Evolutionary conservation across 2,888 invertebrate species (phyloP).

Genomic region (Dascillus cervinus): DNA sequence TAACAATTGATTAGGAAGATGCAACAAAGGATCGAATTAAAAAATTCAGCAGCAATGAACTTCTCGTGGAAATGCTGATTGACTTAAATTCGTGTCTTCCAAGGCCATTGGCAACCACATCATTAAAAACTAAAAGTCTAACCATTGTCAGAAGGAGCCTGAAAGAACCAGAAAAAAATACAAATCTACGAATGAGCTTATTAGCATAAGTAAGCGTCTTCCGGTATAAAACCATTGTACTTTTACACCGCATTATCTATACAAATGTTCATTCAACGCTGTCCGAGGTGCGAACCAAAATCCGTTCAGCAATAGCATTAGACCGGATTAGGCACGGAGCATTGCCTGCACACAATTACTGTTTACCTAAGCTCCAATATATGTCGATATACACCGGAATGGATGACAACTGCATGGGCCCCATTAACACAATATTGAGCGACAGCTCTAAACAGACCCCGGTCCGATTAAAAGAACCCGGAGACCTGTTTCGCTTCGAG

Average conservation of each 20-base stretch:
- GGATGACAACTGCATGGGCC: constrained; percentile 28
- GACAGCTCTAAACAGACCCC: constrained; percentile 13
- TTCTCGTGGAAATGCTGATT: no score
- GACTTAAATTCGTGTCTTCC: no score
- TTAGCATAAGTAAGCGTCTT: constrained; percentile 32
- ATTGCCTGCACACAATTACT: constrained; percentile 38
- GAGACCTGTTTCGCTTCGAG: no score
- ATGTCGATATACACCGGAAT: constrained; percentile 33
- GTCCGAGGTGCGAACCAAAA: constrained; percentile 34
- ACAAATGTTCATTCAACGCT: constrained; percentile 24
- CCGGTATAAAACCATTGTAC: constrained; percentile 32
- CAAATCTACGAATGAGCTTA: constrained; percentile 18
- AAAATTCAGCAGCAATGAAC: no score
- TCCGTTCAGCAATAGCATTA: constrained; percentile 38
- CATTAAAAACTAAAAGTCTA: no score
- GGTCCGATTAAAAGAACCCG: no score
- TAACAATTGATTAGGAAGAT: no score
- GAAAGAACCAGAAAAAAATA: no score
- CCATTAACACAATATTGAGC: constrained; percentile 26
- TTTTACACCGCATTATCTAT: constrained; percentile 28
- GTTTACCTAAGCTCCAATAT: constrained; percentile 39
- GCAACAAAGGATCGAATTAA: no score
- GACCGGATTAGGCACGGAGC: constrained; percentile 36
- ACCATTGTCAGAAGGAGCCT: no score
- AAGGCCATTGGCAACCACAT: no score